Conservation (phyloP, 2,113 vertebrate species). For the Parus major region DNA sequence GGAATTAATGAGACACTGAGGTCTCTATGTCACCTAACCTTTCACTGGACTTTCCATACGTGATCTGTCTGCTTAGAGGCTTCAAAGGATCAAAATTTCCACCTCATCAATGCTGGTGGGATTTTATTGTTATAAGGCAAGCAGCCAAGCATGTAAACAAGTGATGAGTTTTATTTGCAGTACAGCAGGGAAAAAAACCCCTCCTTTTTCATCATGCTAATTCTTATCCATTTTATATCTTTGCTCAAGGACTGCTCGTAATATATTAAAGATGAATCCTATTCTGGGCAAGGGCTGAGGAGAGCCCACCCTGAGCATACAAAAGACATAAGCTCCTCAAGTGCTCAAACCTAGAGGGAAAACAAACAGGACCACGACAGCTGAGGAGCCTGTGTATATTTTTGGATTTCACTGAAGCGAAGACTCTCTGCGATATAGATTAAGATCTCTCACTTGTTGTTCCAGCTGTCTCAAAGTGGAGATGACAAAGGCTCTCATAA, state of each 20-base stretch:
- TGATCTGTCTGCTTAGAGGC: background rate
- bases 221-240: slow-evolving; percentile 27
- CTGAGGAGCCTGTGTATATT: slow-evolving; percentile 1
- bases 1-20: background rate
- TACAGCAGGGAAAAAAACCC: background rate
- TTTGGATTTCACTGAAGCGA: background rate
- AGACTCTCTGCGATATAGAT: background rate
- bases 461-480: background rate
- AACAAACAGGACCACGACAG: background rate
- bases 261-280: background rate
- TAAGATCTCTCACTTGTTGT: background rate
- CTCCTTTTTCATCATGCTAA: background rate
- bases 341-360: background rate
- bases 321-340: slow-evolving; percentile 4
- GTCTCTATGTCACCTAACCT: background rate
- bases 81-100: background rate
- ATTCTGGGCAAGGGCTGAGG: slow-evolving; percentile 1
- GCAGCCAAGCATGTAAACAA: background rate
- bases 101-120: background rate
- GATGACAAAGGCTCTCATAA: slow-evolving; percentile 5
- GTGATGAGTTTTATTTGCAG: background rate
- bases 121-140: background rate
- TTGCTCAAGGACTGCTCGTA: background rate
- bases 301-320: background rate
- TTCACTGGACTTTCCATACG: background rate